These are phyloP conservation scores for Sussaba pulchella DNA, from an alignment of 2,888 invertebrate species.

Conservation along the genomic window DNA sequence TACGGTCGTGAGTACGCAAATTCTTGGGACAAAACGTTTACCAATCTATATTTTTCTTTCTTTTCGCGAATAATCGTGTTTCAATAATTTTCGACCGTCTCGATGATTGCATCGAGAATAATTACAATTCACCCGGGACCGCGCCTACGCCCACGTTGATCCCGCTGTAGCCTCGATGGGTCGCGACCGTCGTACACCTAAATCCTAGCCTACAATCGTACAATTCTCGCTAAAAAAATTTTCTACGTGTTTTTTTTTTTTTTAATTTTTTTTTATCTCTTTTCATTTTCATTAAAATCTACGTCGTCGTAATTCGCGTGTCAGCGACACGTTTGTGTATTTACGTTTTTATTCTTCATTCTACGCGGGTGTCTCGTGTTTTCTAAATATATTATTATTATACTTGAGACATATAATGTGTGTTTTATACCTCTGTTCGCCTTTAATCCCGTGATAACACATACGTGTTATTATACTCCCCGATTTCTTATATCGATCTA, in stretches of 20 bases:
- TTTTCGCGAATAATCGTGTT: constrained; percentile 30
- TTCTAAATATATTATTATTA: constrained; percentile 23
- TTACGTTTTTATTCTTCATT: background rate
- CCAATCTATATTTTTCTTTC: constrained; percentile 7
- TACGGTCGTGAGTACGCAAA: background rate
- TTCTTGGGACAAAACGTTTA: constrained; percentile 27
- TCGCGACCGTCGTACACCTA: constrained; percentile 76
- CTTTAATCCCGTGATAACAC: constrained; percentile 7
- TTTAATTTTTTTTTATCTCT: constrained; percentile 25
- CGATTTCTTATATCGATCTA: constrained; percentile 23
- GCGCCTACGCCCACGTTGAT: constrained; percentile 53
- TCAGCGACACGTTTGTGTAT: constrained; percentile 24
- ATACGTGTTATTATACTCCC: constrained; percentile 46
- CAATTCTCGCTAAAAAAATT: constrained; percentile 72
- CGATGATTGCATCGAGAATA: constrained; percentile 31
- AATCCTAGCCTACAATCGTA: constrained; percentile 74
- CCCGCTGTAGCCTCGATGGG: constrained; percentile 56
- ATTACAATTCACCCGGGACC: constrained; percentile 26
- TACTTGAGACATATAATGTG: constrained; percentile 13
- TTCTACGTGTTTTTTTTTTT: background rate
- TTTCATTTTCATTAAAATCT: constrained; percentile 71
- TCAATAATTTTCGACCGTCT: background rate
- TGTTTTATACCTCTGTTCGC: background rate
- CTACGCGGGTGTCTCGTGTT: constrained; percentile 13
- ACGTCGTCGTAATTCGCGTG: constrained; percentile 60